Percentiles rank a stretch among this genome's conserved stretches.
These are phyloP conservation scores for Cherax quadricarinatus DNA, from an alignment of 1,140 invertebrate genomes.

Conservation along the genomic window DNA sequence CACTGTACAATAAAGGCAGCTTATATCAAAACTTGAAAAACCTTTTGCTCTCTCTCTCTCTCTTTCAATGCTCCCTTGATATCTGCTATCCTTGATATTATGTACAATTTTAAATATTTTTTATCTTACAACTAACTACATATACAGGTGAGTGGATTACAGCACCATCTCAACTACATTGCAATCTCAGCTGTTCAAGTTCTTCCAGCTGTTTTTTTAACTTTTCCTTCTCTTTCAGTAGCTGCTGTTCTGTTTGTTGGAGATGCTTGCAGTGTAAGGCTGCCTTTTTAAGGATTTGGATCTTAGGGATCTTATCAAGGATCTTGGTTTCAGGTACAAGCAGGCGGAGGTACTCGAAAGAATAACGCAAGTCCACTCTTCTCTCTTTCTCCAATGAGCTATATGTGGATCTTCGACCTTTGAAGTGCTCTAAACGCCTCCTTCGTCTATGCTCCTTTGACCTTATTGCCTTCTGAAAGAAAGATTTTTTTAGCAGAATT, in stretches of 20 bases:
- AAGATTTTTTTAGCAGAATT: neutral
- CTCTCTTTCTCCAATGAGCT: constrained; percentile 94
- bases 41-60: constrained; percentile 24
- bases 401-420: constrained; percentile 83
- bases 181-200: constrained; percentile 26
- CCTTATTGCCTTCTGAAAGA: constrained; percentile 27
- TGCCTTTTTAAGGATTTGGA: constrained; percentile 88
- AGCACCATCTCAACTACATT: constrained; percentile 13
- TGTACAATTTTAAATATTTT: constrained; percentile 30
- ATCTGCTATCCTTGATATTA: constrained; percentile 20
- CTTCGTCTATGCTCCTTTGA: constrained; percentile 54
- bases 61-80: neutral
- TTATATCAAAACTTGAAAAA: constrained; percentile 20
- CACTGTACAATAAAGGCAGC: constrained; percentile 57
- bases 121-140: constrained; percentile 60
- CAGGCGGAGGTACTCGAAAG: constrained; percentile 87
- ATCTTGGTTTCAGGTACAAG: constrained; percentile 86
- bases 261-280: constrained; percentile 84
- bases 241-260: constrained; percentile 79
- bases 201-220: constrained; percentile 75
- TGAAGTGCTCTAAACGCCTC: constrained; percentile 40
- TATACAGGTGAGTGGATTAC: constrained; percentile 26
- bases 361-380: constrained; percentile 88
- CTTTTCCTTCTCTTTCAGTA: constrained; percentile 78
- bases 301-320: constrained; percentile 90